Evolutionary conservation across 2,888 invertebrate species (phyloP).

Genomic region (Alsophila aescularia): DNA sequence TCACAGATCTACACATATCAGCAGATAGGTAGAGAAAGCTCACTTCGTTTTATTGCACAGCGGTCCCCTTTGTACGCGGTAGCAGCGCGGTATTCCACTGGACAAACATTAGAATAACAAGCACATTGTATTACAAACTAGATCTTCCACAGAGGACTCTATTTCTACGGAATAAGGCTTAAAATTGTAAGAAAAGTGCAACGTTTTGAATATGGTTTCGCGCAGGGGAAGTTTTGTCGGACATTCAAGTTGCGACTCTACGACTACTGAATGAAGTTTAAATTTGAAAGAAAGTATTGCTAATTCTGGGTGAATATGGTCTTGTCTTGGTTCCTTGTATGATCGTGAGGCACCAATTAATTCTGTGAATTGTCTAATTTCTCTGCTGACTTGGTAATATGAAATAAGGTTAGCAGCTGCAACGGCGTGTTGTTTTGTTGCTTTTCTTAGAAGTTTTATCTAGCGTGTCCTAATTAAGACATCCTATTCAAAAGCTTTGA

Average conservation of each 20-base stretch:
- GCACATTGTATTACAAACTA: slow-evolving; percentile 12
- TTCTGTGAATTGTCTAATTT: slow-evolving; percentile 31
- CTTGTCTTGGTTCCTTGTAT: slow-evolving; percentile 8
- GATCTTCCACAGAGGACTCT: slow-evolving; percentile 1
- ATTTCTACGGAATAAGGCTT: slow-evolving; percentile 8
- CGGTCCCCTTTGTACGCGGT: slow-evolving; percentile 25
- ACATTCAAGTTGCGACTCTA: slow-evolving; percentile 1
- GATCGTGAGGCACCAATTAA: slow-evolving; percentile 30
- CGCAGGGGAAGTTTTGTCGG: neutral
- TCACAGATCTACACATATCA: slow-evolving; percentile 4
- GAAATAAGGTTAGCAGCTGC: slow-evolving; percentile 14
- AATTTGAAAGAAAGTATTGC: neutral
- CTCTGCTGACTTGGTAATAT: slow-evolving; percentile 19
- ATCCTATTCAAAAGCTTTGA: no score
- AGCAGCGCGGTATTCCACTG: slow-evolving; percentile 22
- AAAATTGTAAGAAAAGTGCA: neutral
- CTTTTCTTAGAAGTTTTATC: neutral
- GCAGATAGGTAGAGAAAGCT: slow-evolving; percentile 33
- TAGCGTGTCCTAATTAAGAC: no score
- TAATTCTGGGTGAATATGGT: neutral
- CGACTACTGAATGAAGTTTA: neutral
- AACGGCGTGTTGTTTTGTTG: neutral
- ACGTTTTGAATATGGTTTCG: neutral
- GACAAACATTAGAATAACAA: slow-evolving; percentile 30
- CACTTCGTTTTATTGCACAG: slow-evolving; percentile 31